A percentile compares a stretch with the other conserved stretches of the same genome.
Conservation (phyloP, 2,113 vertebrate genomes). For the Engystomops pustulosus region DNA sequence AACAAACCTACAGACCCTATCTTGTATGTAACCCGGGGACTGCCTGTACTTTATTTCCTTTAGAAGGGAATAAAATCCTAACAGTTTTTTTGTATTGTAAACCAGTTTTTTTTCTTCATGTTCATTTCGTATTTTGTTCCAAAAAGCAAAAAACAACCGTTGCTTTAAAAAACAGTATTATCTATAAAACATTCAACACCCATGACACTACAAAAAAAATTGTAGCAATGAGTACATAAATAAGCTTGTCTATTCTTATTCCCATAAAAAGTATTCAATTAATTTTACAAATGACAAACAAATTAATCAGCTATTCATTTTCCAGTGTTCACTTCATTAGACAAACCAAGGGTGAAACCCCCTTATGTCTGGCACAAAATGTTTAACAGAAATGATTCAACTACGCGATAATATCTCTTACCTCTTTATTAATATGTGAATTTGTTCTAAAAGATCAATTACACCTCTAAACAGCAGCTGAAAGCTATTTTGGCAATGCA, state of each 20-base stretch:
- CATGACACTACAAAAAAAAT: background rate
- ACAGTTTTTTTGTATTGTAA: too few relatives aligned
- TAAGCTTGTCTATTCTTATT: slow-evolving; percentile 6
- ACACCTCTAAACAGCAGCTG: slow-evolving; percentile 49
- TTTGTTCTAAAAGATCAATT: slow-evolving; percentile 55
- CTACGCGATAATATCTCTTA: slow-evolving; percentile 44
- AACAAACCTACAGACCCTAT: too few relatives aligned
- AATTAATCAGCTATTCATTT: slow-evolving; percentile 33
- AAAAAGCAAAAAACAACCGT: background rate
- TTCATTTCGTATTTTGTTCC: background rate
- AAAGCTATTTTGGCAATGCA: slow-evolving; percentile 54
- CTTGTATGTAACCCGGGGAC: too few relatives aligned
- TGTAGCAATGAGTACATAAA: too few relatives aligned
- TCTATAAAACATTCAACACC: background rate
- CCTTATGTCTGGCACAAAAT: slow-evolving; percentile 41
- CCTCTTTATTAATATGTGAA: slow-evolving; percentile 49
- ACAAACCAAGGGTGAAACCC: slow-evolving; percentile 18
- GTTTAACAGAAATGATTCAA: slow-evolving; percentile 32
- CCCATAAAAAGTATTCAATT: slow-evolving; percentile 34
- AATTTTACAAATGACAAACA: slow-evolving; percentile 38
- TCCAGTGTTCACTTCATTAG: slow-evolving; percentile 35
- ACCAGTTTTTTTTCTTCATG: background rate
- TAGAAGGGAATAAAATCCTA: too few relatives aligned
- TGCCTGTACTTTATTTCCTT: too few relatives aligned
- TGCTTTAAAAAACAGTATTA: background rate